Evolutionary conservation across 2,797 vertebrate genomes (phyloP).

Genomic region (Tokudaia muenninki): DNA sequence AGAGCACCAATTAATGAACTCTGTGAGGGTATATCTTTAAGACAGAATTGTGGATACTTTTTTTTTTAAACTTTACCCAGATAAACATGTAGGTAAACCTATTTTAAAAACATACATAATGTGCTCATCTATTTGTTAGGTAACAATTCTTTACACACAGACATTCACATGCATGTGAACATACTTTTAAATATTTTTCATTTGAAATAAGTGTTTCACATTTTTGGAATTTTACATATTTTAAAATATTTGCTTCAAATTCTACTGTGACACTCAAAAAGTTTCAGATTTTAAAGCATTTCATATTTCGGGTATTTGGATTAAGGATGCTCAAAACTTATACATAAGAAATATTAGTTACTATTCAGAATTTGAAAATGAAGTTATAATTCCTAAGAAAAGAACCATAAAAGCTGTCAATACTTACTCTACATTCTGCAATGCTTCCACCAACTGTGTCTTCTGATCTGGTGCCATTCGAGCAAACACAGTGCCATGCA

Average conservation of each 20-base stretch:
- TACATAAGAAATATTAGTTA: constrained; percentile 40
- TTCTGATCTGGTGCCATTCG: constrained; percentile 99
- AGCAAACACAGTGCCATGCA: constrained; percentile 97
- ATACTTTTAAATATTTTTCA: neutral
- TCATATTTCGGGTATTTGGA: neutral
- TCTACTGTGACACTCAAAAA: neutral
- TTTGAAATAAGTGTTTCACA: neutral
- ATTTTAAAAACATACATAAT: constrained; percentile 31
- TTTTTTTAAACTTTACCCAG: neutral
- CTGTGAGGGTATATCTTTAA: neutral
- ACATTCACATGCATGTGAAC: too few relatives aligned
- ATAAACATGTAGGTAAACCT: neutral
- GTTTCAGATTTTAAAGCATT: neutral
- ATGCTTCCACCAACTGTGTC: constrained; percentile 96
- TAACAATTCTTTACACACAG: neutral
- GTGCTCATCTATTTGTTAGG: neutral
- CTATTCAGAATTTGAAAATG: constrained; percentile 32
- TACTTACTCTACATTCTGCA: constrained; percentile 98
- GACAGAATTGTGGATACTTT: neutral
- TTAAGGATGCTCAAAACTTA: neutral
- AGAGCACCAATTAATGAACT: neutral
- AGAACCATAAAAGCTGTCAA: constrained; percentile 13
- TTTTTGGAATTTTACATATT: neutral
- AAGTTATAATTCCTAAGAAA: constrained; percentile 24
- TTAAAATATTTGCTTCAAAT: neutral